Evolutionary conservation across 1,140 invertebrate genomes (phyloP).

Genomic region (Brachionus calyciflorus): DNA sequence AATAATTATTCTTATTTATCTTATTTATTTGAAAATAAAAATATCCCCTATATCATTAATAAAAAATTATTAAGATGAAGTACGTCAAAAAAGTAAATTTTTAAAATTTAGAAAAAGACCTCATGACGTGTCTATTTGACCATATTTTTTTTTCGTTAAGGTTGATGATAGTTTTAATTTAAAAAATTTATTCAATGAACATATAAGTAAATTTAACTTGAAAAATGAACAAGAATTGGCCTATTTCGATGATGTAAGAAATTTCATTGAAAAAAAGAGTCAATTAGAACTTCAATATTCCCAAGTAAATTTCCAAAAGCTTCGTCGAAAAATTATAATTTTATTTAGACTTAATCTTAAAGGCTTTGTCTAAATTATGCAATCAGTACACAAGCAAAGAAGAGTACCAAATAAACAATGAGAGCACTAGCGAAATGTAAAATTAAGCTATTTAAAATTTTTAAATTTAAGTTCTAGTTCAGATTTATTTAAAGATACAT

Average conservation of each 20-base stretch:
- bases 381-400: conserved; percentile 14
- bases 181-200: conserved; percentile 25
- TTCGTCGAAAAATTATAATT: not conserved
- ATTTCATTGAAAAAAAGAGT: conserved; percentile 43
- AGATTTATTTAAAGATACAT: not conserved
- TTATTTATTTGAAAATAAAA: too few species aligned
- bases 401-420: conserved; percentile 26
- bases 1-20: too few species aligned
- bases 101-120: not conserved
- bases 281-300: conserved; percentile 39
- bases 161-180: conserved; percentile 19
- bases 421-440: not conserved
- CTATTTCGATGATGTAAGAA: conserved; percentile 38
- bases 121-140: not conserved
- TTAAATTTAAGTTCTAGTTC: not conserved
- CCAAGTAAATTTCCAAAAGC: not conserved
- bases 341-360: not conserved
- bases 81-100: conserved; percentile 39
- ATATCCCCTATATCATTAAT: too few species aligned
- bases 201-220: conserved; percentile 5
- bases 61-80: conserved; percentile 35
- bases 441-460: not conserved
- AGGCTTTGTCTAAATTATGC: conserved; percentile 28
- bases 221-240: conserved; percentile 5
- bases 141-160: not conserved